Base-by-base conservation (phyloP, 2,797 vertebrate genomes). In the Urophycis tenuis region DNA sequence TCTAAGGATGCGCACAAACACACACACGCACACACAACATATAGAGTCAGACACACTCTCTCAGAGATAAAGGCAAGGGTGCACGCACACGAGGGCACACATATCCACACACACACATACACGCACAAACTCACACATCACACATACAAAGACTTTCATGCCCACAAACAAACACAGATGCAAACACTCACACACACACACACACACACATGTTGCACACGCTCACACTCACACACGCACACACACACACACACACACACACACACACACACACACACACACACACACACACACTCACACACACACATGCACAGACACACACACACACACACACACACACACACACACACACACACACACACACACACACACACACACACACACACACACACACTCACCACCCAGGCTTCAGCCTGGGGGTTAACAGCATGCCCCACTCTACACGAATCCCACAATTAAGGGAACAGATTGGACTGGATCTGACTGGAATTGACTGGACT, bases 281-380 rank as follows among this genome's bases (percentile, higher is more conserved):
- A 33, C 73, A 53, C 30, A 74, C 36, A 31, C 73, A 74, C 72
- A 4, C 34, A 74, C 5, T 31, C 29, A 74, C 49, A 32, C 30
- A 60, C 29, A 36, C 25, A 30, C 60, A 19, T 29, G 71, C 35
- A 67, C n/a, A 30, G 41, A 53, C 41, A 49, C 41, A 41, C 73
- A 74, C 36, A 49, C 39, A 49, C 29, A 32, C 39, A 49, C 36
- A 31, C 39, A 74, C 39, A 10, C 30, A 71, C 30, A 76, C 9
- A 76, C 35, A 67, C n/a, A 30, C 73, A 53, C 41, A 49, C 41
- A 41, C 73, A 74, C 36, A 49, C 39, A 49, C 29, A 32, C 39
- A 49, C 36, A 31, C 39, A 74, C 39, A 10, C 30, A 71, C 30
- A 76, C 9, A 76, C 75, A 49, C 36, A 41, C 12, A 22, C 75